Evolutionary conservation across 2,113 vertebrate species (phyloP), one percentile per base, ranked within the genome.

Genomic region (Neoarius graeffei): DNA sequence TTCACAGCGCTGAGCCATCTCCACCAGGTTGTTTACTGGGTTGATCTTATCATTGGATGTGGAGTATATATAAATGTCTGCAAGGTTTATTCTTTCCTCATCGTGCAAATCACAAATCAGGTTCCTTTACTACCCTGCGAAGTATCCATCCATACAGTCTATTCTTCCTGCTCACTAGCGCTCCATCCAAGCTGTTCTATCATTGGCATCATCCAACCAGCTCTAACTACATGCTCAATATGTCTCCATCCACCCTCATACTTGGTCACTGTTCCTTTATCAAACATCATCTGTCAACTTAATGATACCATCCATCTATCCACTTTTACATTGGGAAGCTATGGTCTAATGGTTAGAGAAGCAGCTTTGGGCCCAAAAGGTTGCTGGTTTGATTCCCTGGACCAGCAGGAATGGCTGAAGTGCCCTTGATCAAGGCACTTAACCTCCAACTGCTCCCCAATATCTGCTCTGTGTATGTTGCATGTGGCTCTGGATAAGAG

Each of bases 21-120:
- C n/a, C 52, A 56, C 11, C 1, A 56, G 76, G 52, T 4, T 80
- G 52, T 79, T 79, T 79, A 54, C 76, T 56, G 25, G 14, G 25
- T 8, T 80, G 76, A 80, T 80, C 52, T 80, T 80, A 80, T 80
- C 52, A 27, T 80, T 56, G 27, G 76, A 80, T n/a, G 30, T 10
- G 3, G 6, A 80, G 25, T 15, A 56, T 80, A 27, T 56, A 77
- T 77, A 77, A 52, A 54, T 54, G 74, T 77, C 74, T 1, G 0
- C 14, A 50, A 77, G n/a, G 52, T 80, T 80, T 56, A 80, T 56
- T 80, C 20, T 79, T 2, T 79, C 52, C 7, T 79, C 6, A 2
- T 17, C 17, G 14, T 56, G 76, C 50, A 27, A 42, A 56, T 27
- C 10, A 79, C 52, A 27, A 56, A 56, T 27, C 48, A 77, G 7